Conservation (phyloP, 2,113 vertebrate species). For the Leptosomus discolor region DNA sequence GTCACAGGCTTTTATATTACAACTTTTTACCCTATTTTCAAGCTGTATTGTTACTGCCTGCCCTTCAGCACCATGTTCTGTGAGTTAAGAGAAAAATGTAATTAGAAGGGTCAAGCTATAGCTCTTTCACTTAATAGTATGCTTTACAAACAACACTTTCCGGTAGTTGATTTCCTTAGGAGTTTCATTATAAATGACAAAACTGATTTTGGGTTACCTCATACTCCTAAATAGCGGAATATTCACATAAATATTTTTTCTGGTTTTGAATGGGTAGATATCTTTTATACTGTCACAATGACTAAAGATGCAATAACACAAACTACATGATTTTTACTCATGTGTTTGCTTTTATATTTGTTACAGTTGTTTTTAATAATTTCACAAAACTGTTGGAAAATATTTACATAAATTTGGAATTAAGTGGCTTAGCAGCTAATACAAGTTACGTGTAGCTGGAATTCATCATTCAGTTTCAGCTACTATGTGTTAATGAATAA, state of each 20-base stretch:
- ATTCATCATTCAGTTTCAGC: neutral
- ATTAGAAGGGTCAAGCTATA: neutral
- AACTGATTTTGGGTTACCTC: neutral
- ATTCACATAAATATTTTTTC: neutral
- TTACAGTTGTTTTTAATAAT: neutral
- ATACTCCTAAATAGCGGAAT: neutral
- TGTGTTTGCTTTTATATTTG: neutral
- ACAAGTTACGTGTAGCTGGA: neutral
- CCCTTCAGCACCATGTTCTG: neutral
- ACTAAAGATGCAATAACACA: neutral
- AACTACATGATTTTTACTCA: neutral
- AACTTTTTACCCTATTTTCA: neutral
- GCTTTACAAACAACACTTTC: neutral
- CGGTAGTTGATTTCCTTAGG: neutral
- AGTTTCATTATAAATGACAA: neutral
- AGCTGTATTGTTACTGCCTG: neutral
- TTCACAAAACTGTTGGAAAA: neutral
- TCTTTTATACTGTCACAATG: neutral
- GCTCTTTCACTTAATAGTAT: neutral
- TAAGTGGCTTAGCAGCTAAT: neutral
- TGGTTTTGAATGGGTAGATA: neutral
- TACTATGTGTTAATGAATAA: neutral
- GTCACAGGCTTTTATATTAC: neutral
- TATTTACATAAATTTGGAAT: neutral
- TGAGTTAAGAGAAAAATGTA: neutral